These are phyloP conservation scores for human DNA, from an alignment of 2,113 vertebrate species.

Conservation along the genomic window DNA sequence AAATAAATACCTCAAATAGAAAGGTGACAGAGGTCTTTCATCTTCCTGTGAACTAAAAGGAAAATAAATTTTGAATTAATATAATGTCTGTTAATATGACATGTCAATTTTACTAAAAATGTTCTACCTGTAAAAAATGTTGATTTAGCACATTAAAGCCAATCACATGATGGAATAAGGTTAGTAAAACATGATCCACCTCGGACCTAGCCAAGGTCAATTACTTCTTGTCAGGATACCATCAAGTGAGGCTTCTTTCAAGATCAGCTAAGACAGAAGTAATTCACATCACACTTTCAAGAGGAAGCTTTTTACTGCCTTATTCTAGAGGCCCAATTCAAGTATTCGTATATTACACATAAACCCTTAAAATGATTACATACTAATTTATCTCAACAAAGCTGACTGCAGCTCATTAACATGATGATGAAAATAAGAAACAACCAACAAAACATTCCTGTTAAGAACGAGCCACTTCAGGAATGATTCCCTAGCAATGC, in stretches of 20 bases:
- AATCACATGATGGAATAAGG: background rate
- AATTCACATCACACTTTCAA: background rate
- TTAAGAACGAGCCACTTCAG: background rate
- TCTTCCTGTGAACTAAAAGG: slow-evolving; percentile 91
- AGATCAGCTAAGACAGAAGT: slow-evolving; percentile 2
- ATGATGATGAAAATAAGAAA: slow-evolving; percentile 9
- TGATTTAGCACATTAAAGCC: background rate
- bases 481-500: slow-evolving; percentile 63
- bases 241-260: background rate
- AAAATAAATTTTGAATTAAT: slow-evolving; percentile 78
- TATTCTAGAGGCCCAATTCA: background rate
- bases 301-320: slow-evolving; percentile 1
- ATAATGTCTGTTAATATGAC: slow-evolving; percentile 49
- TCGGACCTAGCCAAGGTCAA: background rate
- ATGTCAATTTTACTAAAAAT: slow-evolving; percentile 57
- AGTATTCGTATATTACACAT: background rate
- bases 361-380: slow-evolving; percentile 7
- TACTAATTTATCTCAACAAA: slow-evolving; percentile 45
- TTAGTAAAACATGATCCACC: background rate
- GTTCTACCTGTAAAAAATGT: background rate
- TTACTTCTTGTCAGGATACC: background rate
- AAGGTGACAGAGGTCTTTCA: slow-evolving; percentile 93
- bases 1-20: slow-evolving; percentile 92
- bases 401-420: slow-evolving; percentile 56
- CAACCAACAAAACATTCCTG: slow-evolving; percentile 38